Evolutionary conservation across 2,113 vertebrate genomes (phyloP).

Genomic region (Lepisosteus oculatus): DNA sequence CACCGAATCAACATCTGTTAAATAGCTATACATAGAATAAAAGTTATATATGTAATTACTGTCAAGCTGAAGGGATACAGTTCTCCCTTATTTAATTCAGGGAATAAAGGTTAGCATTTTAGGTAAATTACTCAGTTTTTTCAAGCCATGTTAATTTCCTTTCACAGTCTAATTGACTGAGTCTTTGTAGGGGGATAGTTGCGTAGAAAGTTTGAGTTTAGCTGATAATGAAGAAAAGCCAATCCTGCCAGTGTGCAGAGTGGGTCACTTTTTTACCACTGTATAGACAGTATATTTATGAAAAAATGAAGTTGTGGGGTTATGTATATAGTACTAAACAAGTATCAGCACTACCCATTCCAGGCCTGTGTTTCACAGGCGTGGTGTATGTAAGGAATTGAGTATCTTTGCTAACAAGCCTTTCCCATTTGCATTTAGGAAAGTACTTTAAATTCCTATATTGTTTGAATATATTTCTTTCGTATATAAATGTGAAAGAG

Average conservation of each 20-base stretch:
- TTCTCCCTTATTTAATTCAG: constrained; percentile 56
- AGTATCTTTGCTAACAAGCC: constrained; percentile 14
- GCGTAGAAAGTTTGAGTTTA: constrained; percentile 43
- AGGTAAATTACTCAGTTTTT: neutral
- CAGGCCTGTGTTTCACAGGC: constrained; percentile 37
- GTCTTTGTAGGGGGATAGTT: constrained; percentile 19
- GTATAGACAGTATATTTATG: constrained; percentile 54
- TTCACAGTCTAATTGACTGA: constrained; percentile 34
- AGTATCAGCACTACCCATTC: constrained; percentile 17
- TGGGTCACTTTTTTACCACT: constrained; percentile 28
- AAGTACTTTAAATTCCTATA: constrained; percentile 9
- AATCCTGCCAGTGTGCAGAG: too few species aligned
- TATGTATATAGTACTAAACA: constrained; percentile 32
- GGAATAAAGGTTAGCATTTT: constrained; percentile 43
- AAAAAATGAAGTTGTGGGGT: constrained; percentile 28
- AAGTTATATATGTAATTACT: neutral
- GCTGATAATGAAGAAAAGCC: neutral
- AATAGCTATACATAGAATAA: neutral
- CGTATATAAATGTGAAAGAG: constrained; percentile 30
- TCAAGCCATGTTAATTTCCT: constrained; percentile 37
- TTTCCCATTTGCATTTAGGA: constrained; percentile 8
- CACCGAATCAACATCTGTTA: neutral
- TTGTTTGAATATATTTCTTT: constrained; percentile 29
- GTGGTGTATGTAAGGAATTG: constrained; percentile 16
- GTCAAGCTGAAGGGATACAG: constrained; percentile 48